Conservation (phyloP, 92 coral and sea anemone genomes). For the Porites divaricata region DNA sequence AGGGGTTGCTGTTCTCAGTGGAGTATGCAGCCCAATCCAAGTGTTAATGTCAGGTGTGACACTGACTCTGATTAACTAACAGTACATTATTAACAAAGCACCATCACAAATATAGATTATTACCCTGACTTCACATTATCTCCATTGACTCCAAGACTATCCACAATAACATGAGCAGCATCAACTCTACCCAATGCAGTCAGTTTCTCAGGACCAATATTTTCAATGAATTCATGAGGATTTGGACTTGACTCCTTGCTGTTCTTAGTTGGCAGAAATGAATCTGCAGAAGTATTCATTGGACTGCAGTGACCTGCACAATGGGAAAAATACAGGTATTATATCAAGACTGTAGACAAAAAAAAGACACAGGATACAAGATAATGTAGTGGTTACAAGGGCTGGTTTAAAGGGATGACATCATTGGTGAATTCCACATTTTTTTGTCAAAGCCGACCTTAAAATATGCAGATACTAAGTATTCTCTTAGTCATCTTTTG, state of each 20-base stretch:
- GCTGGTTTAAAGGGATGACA: too few species aligned
- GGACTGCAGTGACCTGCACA: constrained; percentile 12
- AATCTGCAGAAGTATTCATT: background rate
- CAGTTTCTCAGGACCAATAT: constrained; percentile 88
- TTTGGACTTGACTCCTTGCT: constrained; percentile 5
- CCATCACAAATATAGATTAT: background rate
- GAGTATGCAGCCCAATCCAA: too few species aligned
- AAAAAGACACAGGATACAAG: too few species aligned
- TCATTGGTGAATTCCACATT: too few species aligned
- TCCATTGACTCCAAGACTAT: constrained; percentile 46
- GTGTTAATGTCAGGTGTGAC: too few species aligned
- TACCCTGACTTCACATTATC: constrained; percentile 59
- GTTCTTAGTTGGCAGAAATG: constrained; percentile 3
- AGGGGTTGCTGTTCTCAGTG: too few species aligned
- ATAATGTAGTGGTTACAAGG: too few species aligned
- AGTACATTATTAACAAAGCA: background rate
- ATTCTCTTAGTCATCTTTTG: too few species aligned
- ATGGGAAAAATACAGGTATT: too few species aligned
- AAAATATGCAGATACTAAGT: too few species aligned
- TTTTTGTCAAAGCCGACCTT: too few species aligned
- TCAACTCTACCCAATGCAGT: constrained; percentile 91
- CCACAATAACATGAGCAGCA: constrained; percentile 86
- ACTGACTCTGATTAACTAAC: background rate
- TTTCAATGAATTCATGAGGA: constrained; percentile 58
- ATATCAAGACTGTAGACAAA: background rate